Conservation (phyloP, 1,140 invertebrate genomes). For the Brachystomella parvula region DNA sequence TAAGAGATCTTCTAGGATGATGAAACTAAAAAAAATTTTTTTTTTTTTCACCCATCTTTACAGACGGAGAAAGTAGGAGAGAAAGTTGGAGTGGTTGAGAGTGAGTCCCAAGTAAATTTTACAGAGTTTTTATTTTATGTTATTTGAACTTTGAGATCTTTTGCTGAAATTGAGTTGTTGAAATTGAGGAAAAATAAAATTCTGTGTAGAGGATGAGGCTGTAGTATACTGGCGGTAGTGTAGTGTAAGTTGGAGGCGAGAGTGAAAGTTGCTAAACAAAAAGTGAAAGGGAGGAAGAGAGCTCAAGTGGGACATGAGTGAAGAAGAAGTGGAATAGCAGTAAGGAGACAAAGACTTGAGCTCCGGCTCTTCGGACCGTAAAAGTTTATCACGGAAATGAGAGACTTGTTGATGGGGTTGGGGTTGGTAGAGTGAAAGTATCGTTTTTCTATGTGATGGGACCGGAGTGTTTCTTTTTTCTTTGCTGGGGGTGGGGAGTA, state of each 20-base stretch:
- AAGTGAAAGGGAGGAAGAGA: slow-evolving; percentile 1
- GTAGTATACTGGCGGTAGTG: neutral
- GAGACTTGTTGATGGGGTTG: slow-evolving; percentile 31
- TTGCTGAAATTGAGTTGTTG: too few relatives aligned
- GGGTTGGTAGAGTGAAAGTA: neutral
- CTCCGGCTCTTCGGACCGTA: slow-evolving; percentile 18
- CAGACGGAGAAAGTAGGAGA: neutral
- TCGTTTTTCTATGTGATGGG: neutral
- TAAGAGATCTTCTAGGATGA: neutral
- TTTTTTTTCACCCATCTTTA: too few relatives aligned
- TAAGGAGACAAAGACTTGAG: neutral
- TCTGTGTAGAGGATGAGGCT: too few relatives aligned
- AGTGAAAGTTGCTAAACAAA: neutral
- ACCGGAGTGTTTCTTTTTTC: neutral
- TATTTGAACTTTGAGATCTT: too few relatives aligned
- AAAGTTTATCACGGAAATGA: slow-evolving; percentile 34
- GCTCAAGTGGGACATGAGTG: neutral
- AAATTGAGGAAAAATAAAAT: too few relatives aligned
- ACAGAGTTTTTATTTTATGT: neutral
- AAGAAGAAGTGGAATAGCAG: slow-evolving; percentile 2
- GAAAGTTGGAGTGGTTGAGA: neutral
- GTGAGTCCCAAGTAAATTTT: neutral
- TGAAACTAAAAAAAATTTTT: too few relatives aligned
- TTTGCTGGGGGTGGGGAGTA: too few relatives aligned
- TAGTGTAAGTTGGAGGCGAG: neutral